These are phyloP conservation scores for Anas platyrhynchos DNA, from an alignment of 2,113 vertebrate species.

Conservation along the genomic window DNA sequence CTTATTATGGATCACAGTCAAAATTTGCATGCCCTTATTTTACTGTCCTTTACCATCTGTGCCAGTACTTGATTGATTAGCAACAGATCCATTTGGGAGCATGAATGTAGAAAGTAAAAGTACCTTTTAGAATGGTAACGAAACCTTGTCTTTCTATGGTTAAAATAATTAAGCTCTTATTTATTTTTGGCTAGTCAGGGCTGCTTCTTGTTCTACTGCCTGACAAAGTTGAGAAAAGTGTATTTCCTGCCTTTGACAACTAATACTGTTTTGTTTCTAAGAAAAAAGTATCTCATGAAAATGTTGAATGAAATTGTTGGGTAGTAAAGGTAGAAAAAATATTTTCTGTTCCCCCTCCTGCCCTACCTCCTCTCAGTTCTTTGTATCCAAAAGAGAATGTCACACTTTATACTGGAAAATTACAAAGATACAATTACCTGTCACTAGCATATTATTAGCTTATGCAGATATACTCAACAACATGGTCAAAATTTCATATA, in stretches of 20 bases:
- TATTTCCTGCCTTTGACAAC: background rate
- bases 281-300: background rate
- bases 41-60: background rate
- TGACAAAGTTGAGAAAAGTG: background rate
- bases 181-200: background rate
- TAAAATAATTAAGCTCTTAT: background rate
- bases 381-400: background rate
- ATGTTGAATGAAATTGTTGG: background rate
- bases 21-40: background rate
- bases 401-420: too few species aligned
- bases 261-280: background rate
- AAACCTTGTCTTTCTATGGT: background rate
- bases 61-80: background rate
- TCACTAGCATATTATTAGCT: background rate
- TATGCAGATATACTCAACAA: background rate
- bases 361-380: too few species aligned
- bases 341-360: background rate
- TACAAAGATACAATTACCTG: background rate
- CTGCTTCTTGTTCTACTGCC: background rate
- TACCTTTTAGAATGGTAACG: background rate
- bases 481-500: background rate
- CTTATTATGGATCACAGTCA: background rate
- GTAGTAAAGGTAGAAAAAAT: background rate
- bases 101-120: background rate
- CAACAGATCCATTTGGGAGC: background rate